phyloP scores from a whole-genome alignment of 2,888 invertebrate genomes.

The Phania funesta region DNA sequence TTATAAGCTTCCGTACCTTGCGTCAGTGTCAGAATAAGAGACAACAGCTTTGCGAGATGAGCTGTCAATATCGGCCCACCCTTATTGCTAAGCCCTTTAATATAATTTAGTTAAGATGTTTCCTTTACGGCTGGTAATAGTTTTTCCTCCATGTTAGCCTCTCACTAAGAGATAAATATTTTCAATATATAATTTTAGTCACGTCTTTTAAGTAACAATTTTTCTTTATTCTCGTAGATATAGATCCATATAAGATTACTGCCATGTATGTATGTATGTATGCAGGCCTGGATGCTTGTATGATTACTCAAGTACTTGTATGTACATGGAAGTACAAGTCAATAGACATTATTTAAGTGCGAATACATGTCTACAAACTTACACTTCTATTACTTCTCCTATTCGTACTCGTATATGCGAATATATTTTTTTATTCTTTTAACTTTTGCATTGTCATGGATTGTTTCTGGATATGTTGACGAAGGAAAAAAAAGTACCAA shows the following conservation, averaged over 20 bases:
- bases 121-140: conserved; percentile 8
- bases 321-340: conserved; percentile 9
- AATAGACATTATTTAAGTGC: conserved; percentile 34
- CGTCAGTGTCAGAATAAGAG: too few relatives aligned
- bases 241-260: conserved; percentile 61
- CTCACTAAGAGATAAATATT: conserved; percentile 57
- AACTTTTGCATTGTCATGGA: neutral
- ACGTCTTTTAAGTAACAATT: conserved; percentile 58
- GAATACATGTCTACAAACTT: conserved; percentile 5
- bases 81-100: too few relatives aligned
- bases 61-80: too few relatives aligned
- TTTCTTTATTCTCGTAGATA: conserved; percentile 48
- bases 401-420: neutral
- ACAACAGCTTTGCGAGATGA: too few relatives aligned
- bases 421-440: neutral
- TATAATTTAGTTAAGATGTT: conserved; percentile 23
- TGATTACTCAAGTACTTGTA: neutral
- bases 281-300: neutral
- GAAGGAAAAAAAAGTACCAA: neutral
- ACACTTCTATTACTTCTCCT: neutral
- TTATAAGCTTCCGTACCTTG: too few relatives aligned
- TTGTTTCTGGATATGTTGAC: neutral
- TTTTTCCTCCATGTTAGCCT: neutral
- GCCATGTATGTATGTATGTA: conserved; percentile 28
- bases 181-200: conserved; percentile 66